Evolutionary conservation across 2,113 vertebrate genomes (phyloP).

Genomic region (Clarias batrachus): DNA sequence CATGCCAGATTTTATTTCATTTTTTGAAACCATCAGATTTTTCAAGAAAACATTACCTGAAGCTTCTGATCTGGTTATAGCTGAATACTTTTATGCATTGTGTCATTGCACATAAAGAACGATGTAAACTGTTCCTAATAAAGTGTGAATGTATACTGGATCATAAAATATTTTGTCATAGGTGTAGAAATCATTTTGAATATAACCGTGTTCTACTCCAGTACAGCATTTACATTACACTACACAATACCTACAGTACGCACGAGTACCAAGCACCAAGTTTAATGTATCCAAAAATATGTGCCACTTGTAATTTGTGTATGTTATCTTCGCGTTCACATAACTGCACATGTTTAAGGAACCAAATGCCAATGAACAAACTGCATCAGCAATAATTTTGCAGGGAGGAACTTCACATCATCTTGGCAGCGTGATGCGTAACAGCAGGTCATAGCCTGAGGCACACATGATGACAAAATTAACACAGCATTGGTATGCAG

Average conservation of each 20-base stretch:
- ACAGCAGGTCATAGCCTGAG: conserved; percentile 17
- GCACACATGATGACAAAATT: conserved; percentile 13
- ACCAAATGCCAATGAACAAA: neutral
- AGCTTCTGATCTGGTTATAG: neutral
- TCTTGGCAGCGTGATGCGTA: neutral
- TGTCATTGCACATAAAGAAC: neutral
- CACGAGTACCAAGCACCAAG: neutral
- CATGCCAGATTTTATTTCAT: neutral
- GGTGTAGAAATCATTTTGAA: neutral
- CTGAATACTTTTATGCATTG: neutral
- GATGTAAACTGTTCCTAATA: neutral
- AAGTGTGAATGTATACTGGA: neutral
- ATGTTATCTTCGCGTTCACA: neutral
- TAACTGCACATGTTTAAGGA: neutral
- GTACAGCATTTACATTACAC: neutral
- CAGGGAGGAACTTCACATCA: neutral
- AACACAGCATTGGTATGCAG: conserved; percentile 23
- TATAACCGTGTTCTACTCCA: neutral
- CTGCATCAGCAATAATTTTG: neutral
- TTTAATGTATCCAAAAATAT: neutral
- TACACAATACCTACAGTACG: neutral
- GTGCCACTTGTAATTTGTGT: neutral
- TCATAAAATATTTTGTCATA: neutral
- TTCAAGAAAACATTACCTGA: neutral
- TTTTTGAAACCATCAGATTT: neutral